Evolutionary conservation across 1,140 invertebrate species (phyloP).

Genomic region (Nephila pilipes): DNA sequence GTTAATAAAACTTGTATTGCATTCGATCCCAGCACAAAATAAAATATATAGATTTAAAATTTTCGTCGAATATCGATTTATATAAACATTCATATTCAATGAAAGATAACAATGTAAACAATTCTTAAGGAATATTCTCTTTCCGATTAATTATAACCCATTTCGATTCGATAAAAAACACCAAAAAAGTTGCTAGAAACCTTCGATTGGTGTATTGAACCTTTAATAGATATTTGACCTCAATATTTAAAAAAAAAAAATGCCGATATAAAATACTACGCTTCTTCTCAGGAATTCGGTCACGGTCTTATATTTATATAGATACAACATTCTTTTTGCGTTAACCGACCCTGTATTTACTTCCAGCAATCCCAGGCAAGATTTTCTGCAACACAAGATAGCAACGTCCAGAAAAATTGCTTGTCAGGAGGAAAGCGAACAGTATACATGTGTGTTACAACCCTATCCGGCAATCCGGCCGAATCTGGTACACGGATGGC

Average conservation of each 20-base stretch:
- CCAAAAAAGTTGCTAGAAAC: background rate
- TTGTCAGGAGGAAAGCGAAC: conserved; percentile 57
- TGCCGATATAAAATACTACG: background rate
- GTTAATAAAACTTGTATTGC: too few relatives aligned
- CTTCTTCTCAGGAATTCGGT: background rate
- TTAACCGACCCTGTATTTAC: conserved; percentile 45
- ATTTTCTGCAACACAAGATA: conserved; percentile 66
- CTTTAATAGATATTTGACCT: background rate
- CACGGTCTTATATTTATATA: background rate
- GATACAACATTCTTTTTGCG: background rate
- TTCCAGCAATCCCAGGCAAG: background rate
- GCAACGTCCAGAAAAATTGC: conserved; percentile 65
- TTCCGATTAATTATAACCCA: too few relatives aligned
- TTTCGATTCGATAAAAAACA: too few relatives aligned
- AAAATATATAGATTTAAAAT: too few relatives aligned
- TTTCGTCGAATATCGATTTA: too few relatives aligned
- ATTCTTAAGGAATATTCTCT: too few relatives aligned
- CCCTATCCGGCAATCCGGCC: conserved; percentile 70
- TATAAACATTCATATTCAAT: too few relatives aligned
- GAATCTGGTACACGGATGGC: conserved; percentile 69
- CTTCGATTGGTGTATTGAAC: background rate
- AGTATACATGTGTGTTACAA: conserved; percentile 59
- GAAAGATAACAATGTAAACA: too few relatives aligned
- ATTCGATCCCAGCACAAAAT: too few relatives aligned
- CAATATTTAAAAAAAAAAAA: background rate